A percentile compares a stretch with the other conserved stretches of the same genome.
Conservation (phyloP, 2,888 invertebrate genomes). For the Orgyia antiqua region DNA sequence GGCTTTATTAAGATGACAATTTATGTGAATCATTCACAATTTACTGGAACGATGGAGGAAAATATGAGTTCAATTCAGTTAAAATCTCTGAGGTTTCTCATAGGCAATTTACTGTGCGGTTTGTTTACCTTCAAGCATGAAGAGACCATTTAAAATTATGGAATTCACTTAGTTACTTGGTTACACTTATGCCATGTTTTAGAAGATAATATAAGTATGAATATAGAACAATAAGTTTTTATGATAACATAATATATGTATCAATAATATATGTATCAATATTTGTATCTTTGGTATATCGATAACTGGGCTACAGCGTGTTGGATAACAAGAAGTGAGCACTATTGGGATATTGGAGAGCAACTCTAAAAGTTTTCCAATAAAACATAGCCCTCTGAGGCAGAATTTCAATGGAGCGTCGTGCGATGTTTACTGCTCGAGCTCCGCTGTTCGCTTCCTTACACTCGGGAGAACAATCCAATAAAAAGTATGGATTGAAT, state of each 20-base stretch:
- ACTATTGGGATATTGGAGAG: constrained; percentile 38
- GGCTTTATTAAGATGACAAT: constrained; percentile 30
- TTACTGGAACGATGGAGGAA: too few relatives aligned
- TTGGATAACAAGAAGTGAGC: constrained; percentile 16
- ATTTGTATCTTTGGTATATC: background rate
- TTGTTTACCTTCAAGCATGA: too few relatives aligned
- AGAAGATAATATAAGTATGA: too few relatives aligned
- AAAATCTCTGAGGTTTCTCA: too few relatives aligned
- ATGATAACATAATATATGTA: too few relatives aligned
- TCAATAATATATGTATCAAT: background rate
- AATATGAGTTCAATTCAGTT: too few relatives aligned
- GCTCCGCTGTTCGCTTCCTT: constrained; percentile 35
- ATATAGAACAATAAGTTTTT: too few relatives aligned
- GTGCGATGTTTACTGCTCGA: constrained; percentile 59
- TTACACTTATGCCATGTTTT: too few relatives aligned
- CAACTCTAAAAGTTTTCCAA: constrained; percentile 68
- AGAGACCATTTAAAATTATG: too few relatives aligned
- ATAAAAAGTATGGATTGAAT: constrained; percentile 58
- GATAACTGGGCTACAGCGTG: too few relatives aligned
- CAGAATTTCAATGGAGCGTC: constrained; percentile 67
- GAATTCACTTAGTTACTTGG: too few relatives aligned
- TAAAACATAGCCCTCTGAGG: constrained; percentile 70
- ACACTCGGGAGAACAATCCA: constrained; percentile 54
- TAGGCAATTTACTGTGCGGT: too few relatives aligned
- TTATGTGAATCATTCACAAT: constrained; percentile 2